Evolutionary conservation across 30 jellyfish, hydroid and myxozoan genomes (phyloP), one percentile per base, ranked within the genome.

Genomic region (Sanderia malayensis): DNA sequence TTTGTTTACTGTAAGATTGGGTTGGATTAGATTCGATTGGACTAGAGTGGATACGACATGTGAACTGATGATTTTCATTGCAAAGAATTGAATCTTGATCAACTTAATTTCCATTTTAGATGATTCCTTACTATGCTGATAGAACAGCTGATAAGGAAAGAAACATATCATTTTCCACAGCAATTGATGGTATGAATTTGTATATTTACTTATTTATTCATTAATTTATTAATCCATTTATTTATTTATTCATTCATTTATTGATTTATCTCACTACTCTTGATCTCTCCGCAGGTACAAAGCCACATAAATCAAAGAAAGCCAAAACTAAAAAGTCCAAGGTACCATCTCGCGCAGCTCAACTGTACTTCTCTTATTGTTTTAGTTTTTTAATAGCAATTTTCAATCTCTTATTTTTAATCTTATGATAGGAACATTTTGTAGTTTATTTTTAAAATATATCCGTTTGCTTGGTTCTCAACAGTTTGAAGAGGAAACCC

Each of bases 291-390:
- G 8, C 15, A 41, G 55, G 15, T 41, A 6, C 55, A 15, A 41
- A 41, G 15, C 15, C 55, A 15, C 55, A 6, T 8, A 41, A 15
- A 41, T 6, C 55, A 41, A 41, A 8, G 15, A 41, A 41, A 15
- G 8, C 15, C 8, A 41, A 41, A 41, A 41, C 11, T 41, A 41
- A 49, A 8, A 15, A 49, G 25, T 19, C 24, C 23, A 49, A 49
- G 64, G 64, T 49, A 49, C 64, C 64, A 2, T 49, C 64, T 49
- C 13, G 10, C 13, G 52, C 52, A 19, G 18, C 64, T 8, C 64
- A 9, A 9, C 24, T 49, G 18, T 2, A 49, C 27, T 19, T 18
- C 18, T 49, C 27, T 49, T 9, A 4, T 49, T 49, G 18, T 18
- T 49, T 18, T 49, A 49, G 11, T 4, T 49, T 49, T 19, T 49